A percentile compares a stretch with the other conserved stretches of the same genome.
Conservation (phyloP, 2,888 invertebrate genomes). For the Rhorus exstirpatorius region DNA sequence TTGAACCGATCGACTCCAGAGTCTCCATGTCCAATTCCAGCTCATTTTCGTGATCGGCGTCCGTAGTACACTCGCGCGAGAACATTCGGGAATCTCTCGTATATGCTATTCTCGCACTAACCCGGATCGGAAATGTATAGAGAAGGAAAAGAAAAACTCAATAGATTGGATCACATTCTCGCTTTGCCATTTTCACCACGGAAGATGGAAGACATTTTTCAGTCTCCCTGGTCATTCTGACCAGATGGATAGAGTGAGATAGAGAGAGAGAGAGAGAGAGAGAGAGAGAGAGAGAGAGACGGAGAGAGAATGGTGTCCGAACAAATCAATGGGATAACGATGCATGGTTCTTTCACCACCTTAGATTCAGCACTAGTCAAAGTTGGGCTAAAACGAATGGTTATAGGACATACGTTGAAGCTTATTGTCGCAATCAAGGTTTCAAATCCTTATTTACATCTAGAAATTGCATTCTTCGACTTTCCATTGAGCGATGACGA, state of each 20-base stretch:
- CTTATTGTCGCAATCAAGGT: not conserved
- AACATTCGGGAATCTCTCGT: constrained; percentile 36
- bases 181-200: constrained; percentile 21
- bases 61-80: constrained; percentile 35
- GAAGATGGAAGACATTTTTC: constrained; percentile 41
- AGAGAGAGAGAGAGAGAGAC: not conserved
- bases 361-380: constrained; percentile 11
- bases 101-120: constrained; percentile 13
- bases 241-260: constrained; percentile 14
- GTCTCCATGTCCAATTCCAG: constrained; percentile 36
- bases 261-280: constrained; percentile 16
- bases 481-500: not conserved
- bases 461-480: not conserved
- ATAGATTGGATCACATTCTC: constrained; percentile 46
- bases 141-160: constrained; percentile 39
- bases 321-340: constrained; percentile 5
- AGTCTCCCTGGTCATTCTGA: constrained; percentile 24
- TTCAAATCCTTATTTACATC: constrained; percentile 19
- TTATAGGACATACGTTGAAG: not conserved
- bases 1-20: constrained; percentile 58
- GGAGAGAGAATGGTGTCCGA: not conserved
- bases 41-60: constrained; percentile 60
- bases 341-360: constrained; percentile 1
- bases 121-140: constrained; percentile 6
- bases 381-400: constrained; percentile 12